phyloP scores from a whole-genome alignment of 1,140 invertebrate genomes.

The Drosophila saltans region DNA sequence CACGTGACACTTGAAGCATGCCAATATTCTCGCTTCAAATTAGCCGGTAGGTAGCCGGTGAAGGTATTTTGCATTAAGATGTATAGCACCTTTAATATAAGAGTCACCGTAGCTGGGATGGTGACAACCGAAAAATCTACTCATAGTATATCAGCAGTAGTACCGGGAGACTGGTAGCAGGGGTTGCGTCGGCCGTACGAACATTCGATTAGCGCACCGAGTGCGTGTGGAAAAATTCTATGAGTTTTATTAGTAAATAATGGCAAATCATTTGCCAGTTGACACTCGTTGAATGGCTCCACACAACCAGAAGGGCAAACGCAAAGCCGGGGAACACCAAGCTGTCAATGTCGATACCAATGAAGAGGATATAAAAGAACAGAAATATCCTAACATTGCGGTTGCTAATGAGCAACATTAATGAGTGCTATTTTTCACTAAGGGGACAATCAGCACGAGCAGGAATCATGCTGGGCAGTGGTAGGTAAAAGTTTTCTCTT shows the following conservation, averaged over 20 bases:
- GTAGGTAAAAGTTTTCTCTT: slow-evolving; percentile 13
- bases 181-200: not conserved
- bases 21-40: no score
- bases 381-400: slow-evolving; percentile 31
- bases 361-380: slow-evolving; percentile 25
- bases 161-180: not conserved
- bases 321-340: not conserved
- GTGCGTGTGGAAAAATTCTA: slow-evolving; percentile 62
- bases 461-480: not conserved
- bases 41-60: no score
- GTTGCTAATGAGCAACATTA: slow-evolving; percentile 81
- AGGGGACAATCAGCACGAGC: slow-evolving; percentile 65
- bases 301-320: not conserved
- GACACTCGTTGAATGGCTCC: slow-evolving; percentile 70
- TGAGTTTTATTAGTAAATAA: slow-evolving; percentile 83
- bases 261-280: slow-evolving; percentile 82
- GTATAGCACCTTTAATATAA: slow-evolving; percentile 39
- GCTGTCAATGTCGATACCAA: slow-evolving; percentile 34
- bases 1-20: no score
- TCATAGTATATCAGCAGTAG: slow-evolving; percentile 3
- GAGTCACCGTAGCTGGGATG: slow-evolving; percentile 33
- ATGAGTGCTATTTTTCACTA: slow-evolving; percentile 80
- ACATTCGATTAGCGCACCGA: slow-evolving; percentile 68
- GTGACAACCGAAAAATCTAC: slow-evolving; percentile 26
- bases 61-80: no score